Conservation (phyloP, 2,888 invertebrate genomes). For the Tenodera sinensis region DNA sequence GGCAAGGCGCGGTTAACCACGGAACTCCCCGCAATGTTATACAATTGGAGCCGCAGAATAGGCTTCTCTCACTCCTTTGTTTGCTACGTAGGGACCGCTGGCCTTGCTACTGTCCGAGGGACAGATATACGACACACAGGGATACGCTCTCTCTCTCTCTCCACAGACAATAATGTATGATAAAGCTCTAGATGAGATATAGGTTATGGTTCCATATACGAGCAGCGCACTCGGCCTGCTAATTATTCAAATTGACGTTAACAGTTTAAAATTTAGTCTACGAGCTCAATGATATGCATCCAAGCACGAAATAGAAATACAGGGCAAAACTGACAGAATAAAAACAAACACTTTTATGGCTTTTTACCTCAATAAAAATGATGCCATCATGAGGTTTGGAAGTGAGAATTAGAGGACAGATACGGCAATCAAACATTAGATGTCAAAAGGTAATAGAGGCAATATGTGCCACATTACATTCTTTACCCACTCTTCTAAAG, state of each 20-base stretch:
- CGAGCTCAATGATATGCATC: not conserved
- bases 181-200: constrained; percentile 4
- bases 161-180: constrained; percentile 20
- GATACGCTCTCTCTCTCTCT: not conserved
- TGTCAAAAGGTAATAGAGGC: no score
- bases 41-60: constrained; percentile 12
- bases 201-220: constrained; percentile 2
- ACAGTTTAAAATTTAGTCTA: constrained; percentile 17
- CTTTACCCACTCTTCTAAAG: no score
- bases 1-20: constrained; percentile 30
- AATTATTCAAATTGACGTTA: constrained; percentile 18
- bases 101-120: not conserved
- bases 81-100: not conserved
- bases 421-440: no score
- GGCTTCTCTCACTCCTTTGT: not conserved
- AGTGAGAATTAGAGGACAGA: no score
- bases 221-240: not conserved
- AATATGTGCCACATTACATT: no score
- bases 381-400: no score
- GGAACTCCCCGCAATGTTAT: constrained; percentile 28
- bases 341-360: no score
- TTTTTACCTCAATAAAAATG: no score
- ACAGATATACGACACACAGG: constrained; percentile 1
- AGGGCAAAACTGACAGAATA: no score
- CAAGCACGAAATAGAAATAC: no score